phyloP scores from a whole-genome alignment of 1,140 invertebrate genomes.

The Eurosta solidaginis region DNA sequence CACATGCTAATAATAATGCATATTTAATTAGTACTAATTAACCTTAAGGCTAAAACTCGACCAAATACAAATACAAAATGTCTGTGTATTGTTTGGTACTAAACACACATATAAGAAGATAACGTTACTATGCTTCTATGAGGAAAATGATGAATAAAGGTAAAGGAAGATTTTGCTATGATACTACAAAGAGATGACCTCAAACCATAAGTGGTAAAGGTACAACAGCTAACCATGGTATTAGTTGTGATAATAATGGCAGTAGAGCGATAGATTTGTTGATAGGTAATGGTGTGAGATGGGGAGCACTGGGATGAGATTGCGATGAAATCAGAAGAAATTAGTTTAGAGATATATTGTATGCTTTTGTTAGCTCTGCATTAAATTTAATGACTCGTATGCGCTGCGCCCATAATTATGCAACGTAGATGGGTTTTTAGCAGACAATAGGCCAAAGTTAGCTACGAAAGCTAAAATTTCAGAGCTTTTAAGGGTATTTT shows the following conservation, averaged over 20 bases:
- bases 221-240: slow-evolving; percentile 24
- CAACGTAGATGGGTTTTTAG: not conserved
- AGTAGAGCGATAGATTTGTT: slow-evolving; percentile 2
- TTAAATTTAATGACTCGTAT: not conserved
- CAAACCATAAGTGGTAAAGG: not conserved
- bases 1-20: slow-evolving; percentile 34
- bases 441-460: not conserved
- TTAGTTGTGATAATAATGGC: slow-evolving; percentile 19
- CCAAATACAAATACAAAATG: not conserved
- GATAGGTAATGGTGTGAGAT: not conserved
- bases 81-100: not conserved
- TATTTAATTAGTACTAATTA: slow-evolving; percentile 39
- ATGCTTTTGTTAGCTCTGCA: no score
- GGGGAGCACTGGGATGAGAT: not conserved
- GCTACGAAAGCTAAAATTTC: not conserved
- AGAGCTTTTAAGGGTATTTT: no score
- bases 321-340: no score
- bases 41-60: slow-evolving; percentile 27
- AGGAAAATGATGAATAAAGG: slow-evolving; percentile 1
- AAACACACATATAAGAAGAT: not conserved
- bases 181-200: not conserved
- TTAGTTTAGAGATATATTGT: no score
- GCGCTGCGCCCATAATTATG: slow-evolving; percentile 6
- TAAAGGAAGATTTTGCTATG: not conserved
- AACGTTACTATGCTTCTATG: not conserved